Evolutionary conservation across 2,888 invertebrate species (phyloP), one percentile per base, ranked within the genome.

Genomic region (Xylophagus ater): DNA sequence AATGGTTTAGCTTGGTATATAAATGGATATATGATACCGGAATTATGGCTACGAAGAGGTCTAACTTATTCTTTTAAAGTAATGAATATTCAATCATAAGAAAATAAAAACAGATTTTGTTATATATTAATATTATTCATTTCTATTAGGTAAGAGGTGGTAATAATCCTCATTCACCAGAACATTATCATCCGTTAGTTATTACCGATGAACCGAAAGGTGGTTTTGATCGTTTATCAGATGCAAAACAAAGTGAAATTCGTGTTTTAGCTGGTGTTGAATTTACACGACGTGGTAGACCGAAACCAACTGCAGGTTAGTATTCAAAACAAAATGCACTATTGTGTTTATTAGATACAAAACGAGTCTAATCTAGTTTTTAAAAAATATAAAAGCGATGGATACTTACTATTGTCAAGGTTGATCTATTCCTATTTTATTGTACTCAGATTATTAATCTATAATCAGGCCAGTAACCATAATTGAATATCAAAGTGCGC

Each of bases 1-100:
- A 80, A 74, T 50, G 81, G 78, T 1, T 67, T 85, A 29, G 81
- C 88, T 9, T 93, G 90, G 89, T 94, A 92, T 65, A 83, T 94
- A 45, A 92, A 94, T 64, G 93, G 93, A 0, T 76, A 78, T 54
- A 68, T 93, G 51, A 77, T 81, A 34, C 92, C 92, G 1, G 89
- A 92, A 61, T 66, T 94, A 44, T 89, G 84, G 72, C 68, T 94
- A 51, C 73, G 87, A 43, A 68, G 93, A 37, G 92, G 90, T 0
- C 69, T 87, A 40, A 80, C 78, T 0, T 94, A 94, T 67, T 79
- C 73, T 10, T 88, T 94, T 58, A 74, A 74, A 56, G 80, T 80
- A 34, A 41, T 43, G 6, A 32, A 32, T 32, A 32, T 30, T 30
- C 26, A n/a, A n/a, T n/a, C n/a, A 3, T 19, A 12, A 19, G 6